Evolutionary conservation across 2,797 vertebrate genomes (phyloP).

Genomic region (Mormyrops boulengeri): DNA sequence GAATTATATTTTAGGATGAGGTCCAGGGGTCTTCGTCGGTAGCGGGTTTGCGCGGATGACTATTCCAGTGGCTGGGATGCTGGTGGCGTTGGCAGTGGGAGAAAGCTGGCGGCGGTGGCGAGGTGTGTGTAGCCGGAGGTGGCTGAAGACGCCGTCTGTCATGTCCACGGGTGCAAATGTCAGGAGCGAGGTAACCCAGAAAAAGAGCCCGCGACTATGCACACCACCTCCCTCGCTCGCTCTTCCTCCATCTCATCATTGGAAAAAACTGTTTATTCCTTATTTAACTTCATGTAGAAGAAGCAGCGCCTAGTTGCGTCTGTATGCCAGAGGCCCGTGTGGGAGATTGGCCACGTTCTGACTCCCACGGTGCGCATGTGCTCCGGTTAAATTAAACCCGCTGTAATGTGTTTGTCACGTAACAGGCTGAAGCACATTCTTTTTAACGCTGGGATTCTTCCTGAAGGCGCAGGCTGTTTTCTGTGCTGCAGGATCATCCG

Average conservation of each 20-base stretch:
- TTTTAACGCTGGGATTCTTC: neutral
- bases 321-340: neutral
- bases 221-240: neutral
- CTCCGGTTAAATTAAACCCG: neutral
- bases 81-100: neutral
- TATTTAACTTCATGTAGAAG: neutral
- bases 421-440: neutral
- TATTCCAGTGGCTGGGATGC: neutral
- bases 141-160: neutral
- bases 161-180: neutral
- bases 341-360: neutral
- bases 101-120: no score
- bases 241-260: neutral
- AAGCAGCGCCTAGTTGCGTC: neutral
- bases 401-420: neutral
- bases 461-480: neutral
- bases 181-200: slow-evolving; percentile 1
- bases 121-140: neutral
- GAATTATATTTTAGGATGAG: slow-evolving; percentile 3
- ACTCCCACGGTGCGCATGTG: neutral
- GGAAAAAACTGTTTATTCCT: neutral
- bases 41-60: neutral
- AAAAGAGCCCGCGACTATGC: neutral
- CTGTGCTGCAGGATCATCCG: neutral
- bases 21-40: neutral